Conservation (phyloP, 2,888 invertebrate genomes). For the Noctua fimbriata region DNA sequence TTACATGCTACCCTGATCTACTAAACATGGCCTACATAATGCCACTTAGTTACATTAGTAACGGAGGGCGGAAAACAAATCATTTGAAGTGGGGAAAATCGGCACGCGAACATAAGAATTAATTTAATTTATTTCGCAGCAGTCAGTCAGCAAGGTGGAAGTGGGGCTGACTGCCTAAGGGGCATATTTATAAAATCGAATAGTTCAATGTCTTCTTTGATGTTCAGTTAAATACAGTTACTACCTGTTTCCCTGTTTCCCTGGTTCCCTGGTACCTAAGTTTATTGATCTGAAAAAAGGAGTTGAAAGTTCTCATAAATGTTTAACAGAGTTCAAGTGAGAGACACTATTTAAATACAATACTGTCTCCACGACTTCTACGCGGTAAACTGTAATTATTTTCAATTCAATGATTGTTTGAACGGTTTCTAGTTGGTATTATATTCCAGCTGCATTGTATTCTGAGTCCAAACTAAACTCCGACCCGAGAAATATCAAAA, state of each 20-base stretch:
- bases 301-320: constrained; percentile 42
- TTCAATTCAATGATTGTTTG: constrained; percentile 31
- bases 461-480: not conserved
- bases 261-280: constrained; percentile 8
- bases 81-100: not conserved
- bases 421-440: constrained; percentile 20
- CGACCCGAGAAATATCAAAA: constrained; percentile 19
- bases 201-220: constrained; percentile 3
- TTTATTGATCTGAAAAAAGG: constrained; percentile 37
- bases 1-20: constrained; percentile 59
- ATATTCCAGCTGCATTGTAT: constrained; percentile 35
- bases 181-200: not conserved
- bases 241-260: constrained; percentile 5
- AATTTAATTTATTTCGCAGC: not conserved
- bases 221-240: constrained; percentile 8
- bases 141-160: not conserved
- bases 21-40: constrained; percentile 35
- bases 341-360: constrained; percentile 21
- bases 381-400: constrained; percentile 33
- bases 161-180: too few relatives aligned
- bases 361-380: constrained; percentile 1
- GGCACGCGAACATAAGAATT: not conserved
- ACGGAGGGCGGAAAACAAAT: constrained; percentile 21
- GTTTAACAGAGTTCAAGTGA: constrained; percentile 19
- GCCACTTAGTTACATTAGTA: constrained; percentile 16